Evolutionary conservation across 1,140 invertebrate genomes (phyloP).

Genomic region (Oncopodura yosiiana): DNA sequence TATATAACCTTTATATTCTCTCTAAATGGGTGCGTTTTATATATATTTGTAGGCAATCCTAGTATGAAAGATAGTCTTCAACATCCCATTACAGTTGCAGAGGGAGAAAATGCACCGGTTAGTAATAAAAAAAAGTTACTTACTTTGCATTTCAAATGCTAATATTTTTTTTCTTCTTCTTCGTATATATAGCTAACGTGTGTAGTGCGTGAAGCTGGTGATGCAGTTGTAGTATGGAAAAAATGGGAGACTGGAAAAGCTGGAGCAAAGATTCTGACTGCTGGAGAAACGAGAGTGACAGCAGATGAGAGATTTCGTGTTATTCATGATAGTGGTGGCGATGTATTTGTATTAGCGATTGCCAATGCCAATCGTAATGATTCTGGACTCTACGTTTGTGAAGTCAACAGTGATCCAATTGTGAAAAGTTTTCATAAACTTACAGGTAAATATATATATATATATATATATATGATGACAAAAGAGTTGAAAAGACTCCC

Average conservation of each 20-base stretch:
- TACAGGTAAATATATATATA: conserved; percentile 48
- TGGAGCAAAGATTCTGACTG: conserved; percentile 52
- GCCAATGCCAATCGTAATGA: conserved; percentile 55
- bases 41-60: conserved; percentile 19
- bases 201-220: conserved; percentile 56
- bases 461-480: conserved; percentile 14
- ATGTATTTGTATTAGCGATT: conserved; percentile 74
- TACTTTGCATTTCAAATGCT: too few species aligned
- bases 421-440: conserved; percentile 63
- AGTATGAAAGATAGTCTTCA: conserved; percentile 35
- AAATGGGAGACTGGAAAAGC: conserved; percentile 50
- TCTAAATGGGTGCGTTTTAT: too few species aligned
- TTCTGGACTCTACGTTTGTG: conserved; percentile 67
- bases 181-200: too few species aligned
- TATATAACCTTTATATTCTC: too few species aligned
- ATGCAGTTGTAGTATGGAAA: conserved; percentile 60
- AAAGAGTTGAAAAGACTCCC: background rate
- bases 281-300: conserved; percentile 58
- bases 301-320: conserved; percentile 57
- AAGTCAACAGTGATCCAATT: conserved; percentile 67
- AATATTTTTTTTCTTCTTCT: too few species aligned
- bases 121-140: too few species aligned
- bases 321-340: conserved; percentile 62
- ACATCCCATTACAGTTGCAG: conserved; percentile 44
- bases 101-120: conserved; percentile 59